Evolutionary conservation across 2,888 invertebrate genomes (phyloP), one percentile per base, ranked within the genome.

Genomic region (Dicyrtoma fusca): DNA sequence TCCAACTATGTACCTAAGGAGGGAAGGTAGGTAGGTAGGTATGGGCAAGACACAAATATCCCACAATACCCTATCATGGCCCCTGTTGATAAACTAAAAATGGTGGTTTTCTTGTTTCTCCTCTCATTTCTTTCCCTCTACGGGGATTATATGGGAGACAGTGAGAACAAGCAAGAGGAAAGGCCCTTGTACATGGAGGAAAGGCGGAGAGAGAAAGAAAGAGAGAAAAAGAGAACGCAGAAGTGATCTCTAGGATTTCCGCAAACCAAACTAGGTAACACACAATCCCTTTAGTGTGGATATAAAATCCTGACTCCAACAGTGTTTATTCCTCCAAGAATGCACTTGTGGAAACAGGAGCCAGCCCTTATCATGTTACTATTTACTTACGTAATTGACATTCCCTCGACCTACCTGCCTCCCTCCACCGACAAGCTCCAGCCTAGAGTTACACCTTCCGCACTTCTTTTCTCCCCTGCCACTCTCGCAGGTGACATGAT

Each of bases 241-340:
- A 57, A 25, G 25, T 8, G 34, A 42, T 61, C 10, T n/a, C n/a
- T 42, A 34, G 61, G 61, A 61, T 61, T 61, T 61, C 17, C 34
- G 42, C 34, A 19, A 61, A 61, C 34, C 26, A 19, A 26, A 61
- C 34, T 61, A 17, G 21, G 17, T 10, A 19, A 1, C 1, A 8
- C 59, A 13, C n/a, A 42, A n/a, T 17, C 42, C 10, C 26, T 13
- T 59, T 34, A 6, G 45, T 10, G 23, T 45, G 19, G 21, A 44
- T 45, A 44, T 45, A 19, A 34, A 34, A 34, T 34, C 34, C 34
- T 5, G 8, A 8, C 34, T 34, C 34, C 3, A 8, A 34, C 34
- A 11, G 8, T 34, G 34, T 34, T 34, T 8, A 34, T 8, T 34
- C 45, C 44, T 59, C 59, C 34, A 21, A 59, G 59, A 34, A 34